Evolutionary conservation across 1,140 invertebrate genomes (phyloP).

Genomic region (Drosophila tani): DNA sequence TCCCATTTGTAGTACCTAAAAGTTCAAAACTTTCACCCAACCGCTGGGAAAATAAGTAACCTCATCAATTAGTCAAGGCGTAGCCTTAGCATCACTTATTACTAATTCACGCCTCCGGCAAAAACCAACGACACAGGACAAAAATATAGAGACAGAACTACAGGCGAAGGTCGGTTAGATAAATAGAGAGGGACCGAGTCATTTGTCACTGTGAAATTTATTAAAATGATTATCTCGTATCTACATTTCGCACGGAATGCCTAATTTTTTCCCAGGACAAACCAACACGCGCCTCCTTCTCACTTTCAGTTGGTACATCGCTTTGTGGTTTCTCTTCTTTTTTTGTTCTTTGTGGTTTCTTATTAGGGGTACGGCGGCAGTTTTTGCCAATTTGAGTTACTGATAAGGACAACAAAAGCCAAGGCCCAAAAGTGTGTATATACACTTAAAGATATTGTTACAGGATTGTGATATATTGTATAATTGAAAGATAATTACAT

Average conservation of each 20-base stretch:
- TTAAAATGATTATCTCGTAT: conserved; percentile 83
- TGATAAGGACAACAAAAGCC: conserved; percentile 26
- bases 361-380: conserved; percentile 29
- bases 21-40: background rate
- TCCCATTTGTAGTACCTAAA: background rate
- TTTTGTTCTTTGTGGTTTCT: conserved; percentile 27
- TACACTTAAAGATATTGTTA: conserved; percentile 9
- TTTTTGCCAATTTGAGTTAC: conserved; percentile 41
- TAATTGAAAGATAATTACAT: too few species aligned
- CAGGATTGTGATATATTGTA: background rate
- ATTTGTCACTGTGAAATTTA: conserved; percentile 82
- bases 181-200: conserved; percentile 43
- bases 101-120: conserved; percentile 67
- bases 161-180: background rate
- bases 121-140: conserved; percentile 11
- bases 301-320: background rate
- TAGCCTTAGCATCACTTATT: conserved; percentile 53
- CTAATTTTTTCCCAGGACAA: conserved; percentile 62
- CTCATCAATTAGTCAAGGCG: conserved; percentile 53
- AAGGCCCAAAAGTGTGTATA: conserved; percentile 13
- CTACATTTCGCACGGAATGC: conserved; percentile 80
- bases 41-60: background rate
- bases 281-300: conserved; percentile 16
- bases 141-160: conserved; percentile 1
- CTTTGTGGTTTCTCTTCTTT: conserved; percentile 11